Conservation (phyloP, 2,113 vertebrate genomes). For the Amphilophus citrinellus region DNA sequence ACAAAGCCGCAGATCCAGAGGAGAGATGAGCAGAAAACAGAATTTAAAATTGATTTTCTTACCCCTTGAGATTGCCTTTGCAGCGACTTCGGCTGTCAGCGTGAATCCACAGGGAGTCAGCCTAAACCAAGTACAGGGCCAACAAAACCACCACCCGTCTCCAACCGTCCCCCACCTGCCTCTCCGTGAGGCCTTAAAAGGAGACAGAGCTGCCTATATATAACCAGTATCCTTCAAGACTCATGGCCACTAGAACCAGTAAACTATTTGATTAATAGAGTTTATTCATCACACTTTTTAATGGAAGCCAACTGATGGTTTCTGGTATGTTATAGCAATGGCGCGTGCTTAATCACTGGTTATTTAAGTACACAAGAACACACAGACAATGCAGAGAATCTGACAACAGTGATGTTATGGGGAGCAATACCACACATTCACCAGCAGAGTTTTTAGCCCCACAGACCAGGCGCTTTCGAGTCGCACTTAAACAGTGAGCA, state of each 20-base stretch:
- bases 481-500: background rate
- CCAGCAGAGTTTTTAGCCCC: background rate
- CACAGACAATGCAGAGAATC: conserved; percentile 18
- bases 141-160: conserved; percentile 71
- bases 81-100: conserved; percentile 73
- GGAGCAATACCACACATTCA: background rate
- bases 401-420: background rate
- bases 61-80: conserved; percentile 74
- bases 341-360: background rate
- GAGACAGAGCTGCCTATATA: conserved; percentile 79
- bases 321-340: background rate
- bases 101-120: conserved; percentile 79
- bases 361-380: background rate
- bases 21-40: background rate
- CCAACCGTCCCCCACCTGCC: conserved; percentile 67
- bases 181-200: conserved; percentile 75
- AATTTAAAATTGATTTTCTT: conserved; percentile 56
- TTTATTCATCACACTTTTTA: conserved; percentile 28
- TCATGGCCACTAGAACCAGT: conserved; percentile 38
- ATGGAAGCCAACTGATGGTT: background rate
- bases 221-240: conserved; percentile 77
- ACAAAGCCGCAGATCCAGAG: conserved; percentile 9
- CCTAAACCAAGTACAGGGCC: conserved; percentile 74
- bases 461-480: background rate
- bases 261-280: conserved; percentile 44